These are phyloP conservation scores for Bubo bubo DNA, from an alignment of 2,113 vertebrate genomes.

Conservation along the genomic window DNA sequence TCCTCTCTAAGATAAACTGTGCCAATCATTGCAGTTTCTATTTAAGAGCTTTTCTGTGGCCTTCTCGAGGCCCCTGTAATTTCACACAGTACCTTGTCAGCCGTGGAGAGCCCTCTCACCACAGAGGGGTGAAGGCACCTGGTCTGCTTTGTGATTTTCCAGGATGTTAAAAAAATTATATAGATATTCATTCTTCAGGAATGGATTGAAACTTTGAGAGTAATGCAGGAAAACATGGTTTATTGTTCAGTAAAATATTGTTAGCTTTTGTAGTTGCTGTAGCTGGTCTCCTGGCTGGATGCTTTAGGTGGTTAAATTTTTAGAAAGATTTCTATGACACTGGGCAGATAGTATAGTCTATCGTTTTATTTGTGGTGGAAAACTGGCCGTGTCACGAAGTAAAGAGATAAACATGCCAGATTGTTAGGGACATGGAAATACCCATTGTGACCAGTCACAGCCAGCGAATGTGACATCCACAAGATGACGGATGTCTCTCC, in stretches of 20 bases:
- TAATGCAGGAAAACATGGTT: neutral
- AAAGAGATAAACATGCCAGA: neutral
- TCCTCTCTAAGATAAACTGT: neutral
- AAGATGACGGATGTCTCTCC: neutral
- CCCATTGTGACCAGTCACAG: neutral
- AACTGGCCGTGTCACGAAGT: neutral
- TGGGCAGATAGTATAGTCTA: neutral
- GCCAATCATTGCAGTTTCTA: neutral
- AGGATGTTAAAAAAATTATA: neutral
- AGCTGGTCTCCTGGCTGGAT: neutral
- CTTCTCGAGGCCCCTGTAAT: neutral
- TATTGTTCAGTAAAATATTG: neutral
- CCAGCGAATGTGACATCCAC: rapidly evolving
- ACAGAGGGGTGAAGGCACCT: neutral
- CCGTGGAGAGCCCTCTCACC: neutral
- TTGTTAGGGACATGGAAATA: neutral
- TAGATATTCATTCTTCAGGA: neutral
- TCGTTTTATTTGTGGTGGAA: neutral
- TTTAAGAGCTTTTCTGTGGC: neutral
- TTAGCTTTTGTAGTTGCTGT: neutral
- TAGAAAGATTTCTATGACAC: neutral
- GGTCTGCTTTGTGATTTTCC: neutral
- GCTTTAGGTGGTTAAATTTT: neutral
- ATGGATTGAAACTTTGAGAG: neutral
- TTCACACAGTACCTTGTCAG: neutral